phyloP scores from a whole-genome alignment of 2,113 vertebrate species.

The Gopherus evgoodei region DNA sequence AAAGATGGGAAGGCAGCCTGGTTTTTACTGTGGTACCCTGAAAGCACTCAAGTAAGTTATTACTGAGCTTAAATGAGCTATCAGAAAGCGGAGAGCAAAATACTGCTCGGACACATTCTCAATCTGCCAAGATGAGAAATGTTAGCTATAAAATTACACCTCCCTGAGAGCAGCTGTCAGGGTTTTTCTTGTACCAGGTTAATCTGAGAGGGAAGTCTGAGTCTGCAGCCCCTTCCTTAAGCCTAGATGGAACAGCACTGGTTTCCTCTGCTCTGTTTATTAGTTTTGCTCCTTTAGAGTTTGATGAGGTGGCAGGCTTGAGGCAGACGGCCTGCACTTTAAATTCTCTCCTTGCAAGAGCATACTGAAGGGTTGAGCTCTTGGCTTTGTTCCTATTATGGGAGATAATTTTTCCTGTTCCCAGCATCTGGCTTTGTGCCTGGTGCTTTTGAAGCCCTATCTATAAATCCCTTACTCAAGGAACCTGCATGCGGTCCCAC shows the following conservation, averaged over 20 bases:
- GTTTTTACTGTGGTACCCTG: background rate
- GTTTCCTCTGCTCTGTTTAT: background rate
- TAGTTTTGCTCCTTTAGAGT: background rate
- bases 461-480: background rate
- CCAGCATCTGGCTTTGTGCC: background rate
- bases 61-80: background rate
- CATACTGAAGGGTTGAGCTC: background rate
- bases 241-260: background rate
- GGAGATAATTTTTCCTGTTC: background rate
- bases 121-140: background rate
- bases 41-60: background rate
- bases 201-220: background rate
- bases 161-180: background rate
- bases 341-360: background rate
- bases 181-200: background rate
- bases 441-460: background rate
- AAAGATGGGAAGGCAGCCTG: background rate
- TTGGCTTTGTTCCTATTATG: background rate
- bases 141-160: background rate
- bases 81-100: background rate
- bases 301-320: background rate
- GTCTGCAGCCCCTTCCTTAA: background rate
- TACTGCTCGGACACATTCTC: background rate
- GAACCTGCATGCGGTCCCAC: background rate
- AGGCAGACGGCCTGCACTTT: background rate